Evolutionary conservation across 2,797 vertebrate species (phyloP).

Genomic region (Rhinella marina): DNA sequence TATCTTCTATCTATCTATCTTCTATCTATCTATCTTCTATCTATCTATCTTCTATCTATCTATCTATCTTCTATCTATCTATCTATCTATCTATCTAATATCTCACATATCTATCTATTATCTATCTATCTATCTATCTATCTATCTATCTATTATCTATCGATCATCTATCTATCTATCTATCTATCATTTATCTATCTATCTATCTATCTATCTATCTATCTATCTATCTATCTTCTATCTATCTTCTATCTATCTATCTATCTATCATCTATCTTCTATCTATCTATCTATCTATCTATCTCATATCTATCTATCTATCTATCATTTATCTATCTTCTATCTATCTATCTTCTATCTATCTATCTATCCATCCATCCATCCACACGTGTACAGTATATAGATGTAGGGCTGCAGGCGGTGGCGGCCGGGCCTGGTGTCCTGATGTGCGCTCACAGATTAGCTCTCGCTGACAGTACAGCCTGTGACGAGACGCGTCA

Average conservation of each 20-base stretch:
- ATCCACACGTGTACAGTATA: neutral
- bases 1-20: conserved; percentile 11
- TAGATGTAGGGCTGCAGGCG: neutral
- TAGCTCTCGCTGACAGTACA: neutral
- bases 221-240: neutral
- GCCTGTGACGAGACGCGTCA: neutral
- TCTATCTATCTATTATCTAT: neutral
- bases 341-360: neutral
- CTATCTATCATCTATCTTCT: neutral
- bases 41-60: neutral
- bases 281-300: conserved; percentile 1
- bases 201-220: neutral
- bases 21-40: neutral
- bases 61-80: conserved; percentile 3
- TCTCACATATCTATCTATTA: neutral
- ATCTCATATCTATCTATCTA: neutral
- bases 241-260: conserved; percentile 8
- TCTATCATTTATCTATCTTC: conserved; percentile 1
- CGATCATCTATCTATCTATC: conserved; percentile 14
- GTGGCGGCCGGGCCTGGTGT: neutral
- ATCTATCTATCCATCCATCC: neutral
- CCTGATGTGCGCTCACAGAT: neutral
- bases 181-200: neutral
- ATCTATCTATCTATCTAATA: neutral
- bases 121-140: conserved; percentile 1